Conservation (phyloP, 1,140 invertebrate species). For the Pantala flavescens region DNA sequence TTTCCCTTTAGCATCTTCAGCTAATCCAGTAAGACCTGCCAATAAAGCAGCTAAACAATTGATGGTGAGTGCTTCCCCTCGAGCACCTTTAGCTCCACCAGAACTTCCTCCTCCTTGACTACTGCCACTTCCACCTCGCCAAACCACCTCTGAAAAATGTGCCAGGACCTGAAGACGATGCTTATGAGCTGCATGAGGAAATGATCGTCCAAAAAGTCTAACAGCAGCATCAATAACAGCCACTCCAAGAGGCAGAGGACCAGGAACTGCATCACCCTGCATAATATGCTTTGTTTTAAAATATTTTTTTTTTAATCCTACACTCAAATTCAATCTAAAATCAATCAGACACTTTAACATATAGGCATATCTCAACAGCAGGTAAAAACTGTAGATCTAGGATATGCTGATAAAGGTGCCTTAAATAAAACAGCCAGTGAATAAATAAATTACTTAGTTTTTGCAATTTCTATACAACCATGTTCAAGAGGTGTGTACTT, state of each 20-base stretch:
- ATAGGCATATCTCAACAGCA: background rate
- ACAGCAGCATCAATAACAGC: slow-evolving; percentile 94
- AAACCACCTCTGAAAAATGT: slow-evolving; percentile 70
- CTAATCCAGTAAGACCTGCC: slow-evolving; percentile 76
- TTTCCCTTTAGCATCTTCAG: slow-evolving; percentile 62
- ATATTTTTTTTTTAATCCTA: background rate
- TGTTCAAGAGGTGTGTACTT: too few species aligned
- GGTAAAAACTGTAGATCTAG: too few species aligned
- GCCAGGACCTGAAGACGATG: slow-evolving; percentile 93
- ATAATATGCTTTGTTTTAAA: too few species aligned
- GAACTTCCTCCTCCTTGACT: background rate
- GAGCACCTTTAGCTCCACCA: slow-evolving; percentile 61
- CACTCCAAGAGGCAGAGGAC: slow-evolving; percentile 89
- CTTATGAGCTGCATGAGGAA: slow-evolving; percentile 87
- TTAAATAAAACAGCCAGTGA: too few species aligned
- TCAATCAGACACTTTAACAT: background rate
- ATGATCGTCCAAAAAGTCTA: slow-evolving; percentile 84
- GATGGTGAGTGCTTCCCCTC: slow-evolving; percentile 92
- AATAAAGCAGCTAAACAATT: slow-evolving; percentile 93
- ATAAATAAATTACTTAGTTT: too few species aligned
- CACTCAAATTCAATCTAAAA: background rate
- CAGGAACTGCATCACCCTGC: slow-evolving; percentile 53
- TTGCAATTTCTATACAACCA: too few species aligned
- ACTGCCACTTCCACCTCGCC: slow-evolving; percentile 25
- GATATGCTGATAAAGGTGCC: too few species aligned